phyloP scores from a whole-genome alignment of 2,797 vertebrate genomes.

The Bradypodion ventrale region DNA sequence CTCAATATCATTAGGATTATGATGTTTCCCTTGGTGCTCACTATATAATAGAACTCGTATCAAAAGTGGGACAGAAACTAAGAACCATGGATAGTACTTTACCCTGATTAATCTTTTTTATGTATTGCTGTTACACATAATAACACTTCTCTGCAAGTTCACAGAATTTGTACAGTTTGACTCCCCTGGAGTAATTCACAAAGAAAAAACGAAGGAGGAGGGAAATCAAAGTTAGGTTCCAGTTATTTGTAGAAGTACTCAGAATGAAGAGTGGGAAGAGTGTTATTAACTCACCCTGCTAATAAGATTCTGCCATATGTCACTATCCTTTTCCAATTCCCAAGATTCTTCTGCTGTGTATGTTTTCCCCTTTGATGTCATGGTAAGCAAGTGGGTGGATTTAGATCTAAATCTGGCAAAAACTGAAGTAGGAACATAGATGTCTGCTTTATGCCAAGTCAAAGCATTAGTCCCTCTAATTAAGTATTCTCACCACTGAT shows the following conservation, averaged over 20 bases:
- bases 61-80: not conserved
- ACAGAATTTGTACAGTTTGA: no score
- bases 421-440: not conserved
- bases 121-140: no score
- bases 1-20: not conserved
- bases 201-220: no score
- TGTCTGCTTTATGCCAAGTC: not conserved
- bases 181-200: no score
- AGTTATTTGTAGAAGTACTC: no score
- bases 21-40: no score
- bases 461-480: not conserved
- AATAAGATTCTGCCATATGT: not conserved
- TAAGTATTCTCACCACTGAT: not conserved
- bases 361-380: not conserved
- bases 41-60: not conserved
- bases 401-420: not conserved
- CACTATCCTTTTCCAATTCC: not conserved
- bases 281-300: conserved; percentile 2
- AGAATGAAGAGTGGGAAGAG: not conserved
- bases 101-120: no score
- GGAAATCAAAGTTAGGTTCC: no score
- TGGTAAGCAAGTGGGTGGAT: no score
- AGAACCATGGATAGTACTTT: not conserved
- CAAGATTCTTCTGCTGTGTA: not conserved
- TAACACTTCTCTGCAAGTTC: no score